A percentile compares a stretch with the other conserved stretches of the same genome.
Conservation (phyloP, 1,140 invertebrate genomes). For the Lucilia cuprina region DNA sequence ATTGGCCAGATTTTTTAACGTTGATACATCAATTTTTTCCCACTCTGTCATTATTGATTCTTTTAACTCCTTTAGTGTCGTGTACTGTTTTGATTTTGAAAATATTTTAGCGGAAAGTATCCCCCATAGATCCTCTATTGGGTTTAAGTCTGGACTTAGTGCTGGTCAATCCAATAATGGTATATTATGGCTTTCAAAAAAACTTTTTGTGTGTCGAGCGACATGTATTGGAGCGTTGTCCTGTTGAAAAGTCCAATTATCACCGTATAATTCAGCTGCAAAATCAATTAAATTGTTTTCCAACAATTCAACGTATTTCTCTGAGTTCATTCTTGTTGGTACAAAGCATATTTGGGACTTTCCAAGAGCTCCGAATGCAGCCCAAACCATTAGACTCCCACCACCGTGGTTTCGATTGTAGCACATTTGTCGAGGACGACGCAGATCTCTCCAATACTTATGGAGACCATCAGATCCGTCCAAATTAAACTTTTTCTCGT, state of each 20-base stretch:
- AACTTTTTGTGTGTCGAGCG: constrained; percentile 16
- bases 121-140: constrained; percentile 42
- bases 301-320: no score
- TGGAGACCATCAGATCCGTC: constrained; percentile 42
- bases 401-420: neutral
- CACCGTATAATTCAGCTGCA: constrained; percentile 5
- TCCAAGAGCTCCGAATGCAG: constrained; percentile 24
- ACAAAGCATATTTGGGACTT: constrained; percentile 30
- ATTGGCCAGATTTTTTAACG: neutral
- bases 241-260: constrained; percentile 28
- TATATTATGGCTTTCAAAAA: constrained; percentile 26
- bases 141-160: constrained; percentile 40
- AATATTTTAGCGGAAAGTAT: constrained; percentile 37
- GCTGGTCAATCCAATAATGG: constrained; percentile 37
- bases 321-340: no score
- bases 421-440: constrained; percentile 19
- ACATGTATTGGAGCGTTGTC: constrained; percentile 24
- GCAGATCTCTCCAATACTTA: constrained; percentile 43
- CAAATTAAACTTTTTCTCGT: constrained; percentile 42
- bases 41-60: neutral
- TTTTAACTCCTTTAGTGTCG: neutral
- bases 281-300: constrained; percentile 23
- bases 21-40: neutral
- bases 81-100: neutral
- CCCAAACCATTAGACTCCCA: constrained; percentile 38